Evolutionary conservation across 2,888 invertebrate species (phyloP), one percentile per base, ranked within the genome.

Genomic region (Oxystoma pomonae): DNA sequence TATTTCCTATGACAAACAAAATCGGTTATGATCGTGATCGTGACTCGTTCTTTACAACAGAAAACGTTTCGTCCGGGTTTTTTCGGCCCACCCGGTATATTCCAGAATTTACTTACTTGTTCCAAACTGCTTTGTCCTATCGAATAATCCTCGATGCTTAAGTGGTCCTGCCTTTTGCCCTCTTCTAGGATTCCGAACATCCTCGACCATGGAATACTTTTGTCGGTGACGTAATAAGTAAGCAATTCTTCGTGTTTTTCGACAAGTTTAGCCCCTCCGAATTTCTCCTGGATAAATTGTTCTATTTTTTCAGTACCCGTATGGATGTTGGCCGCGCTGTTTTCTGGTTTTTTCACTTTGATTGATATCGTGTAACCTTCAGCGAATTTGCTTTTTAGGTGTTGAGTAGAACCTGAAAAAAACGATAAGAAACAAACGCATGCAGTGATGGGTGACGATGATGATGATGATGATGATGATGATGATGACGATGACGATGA

Each of bases 41-140:
- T n/a, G n/a, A n/a, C n/a, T n/a, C n/a, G n/a, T n/a, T n/a, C n/a
- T n/a, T n/a, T n/a, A n/a, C n/a, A n/a, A n/a, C n/a, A n/a, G n/a
- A n/a, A n/a, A n/a, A n/a, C n/a, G n/a, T n/a, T n/a, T n/a, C n/a
- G n/a, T n/a, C n/a, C n/a, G n/a, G n/a, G n/a, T n/a, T n/a, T n/a
- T n/a, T n/a, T n/a, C n/a, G n/a, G n/a, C n/a, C n/a, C n/a, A n/a
- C n/a, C n/a, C n/a, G n/a, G n/a, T n/a, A n/a, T n/a, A n/a, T n/a
- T n/a, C n/a, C n/a, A 35, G 35, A 35, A 35, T 12, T 35, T 20
- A 16, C 65, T 65, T 70, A 79, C 80, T 81, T 93, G 92, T 79
- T 94, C 94, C 58, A 94, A 81, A 52, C 90, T 90, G 1, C 91
- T 91, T 80, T 94, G 93, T 58, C 90, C 89, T 67, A 94, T 85